Percentiles rank a stretch among this genome's conserved stretches.
Conservation (phyloP, 2,797 vertebrate genomes). For the Vireo griseus region DNA sequence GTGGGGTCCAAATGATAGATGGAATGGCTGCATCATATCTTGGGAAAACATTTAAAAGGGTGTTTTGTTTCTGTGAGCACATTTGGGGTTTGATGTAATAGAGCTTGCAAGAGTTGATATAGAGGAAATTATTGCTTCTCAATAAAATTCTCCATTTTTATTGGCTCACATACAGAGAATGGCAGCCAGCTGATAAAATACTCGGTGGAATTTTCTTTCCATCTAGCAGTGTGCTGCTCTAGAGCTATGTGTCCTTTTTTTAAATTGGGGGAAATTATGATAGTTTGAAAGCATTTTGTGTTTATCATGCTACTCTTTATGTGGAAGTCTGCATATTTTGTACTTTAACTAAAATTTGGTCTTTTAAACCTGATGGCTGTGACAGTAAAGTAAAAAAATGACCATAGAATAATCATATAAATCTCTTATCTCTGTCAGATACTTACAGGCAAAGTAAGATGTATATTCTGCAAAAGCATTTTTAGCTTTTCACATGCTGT, state of each 20-base stretch:
- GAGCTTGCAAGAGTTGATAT: conserved; percentile 37
- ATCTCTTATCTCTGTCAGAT: not conserved
- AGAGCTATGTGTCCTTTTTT: not conserved
- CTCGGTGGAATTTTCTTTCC: conserved; percentile 23
- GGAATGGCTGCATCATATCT: conserved; percentile 43
- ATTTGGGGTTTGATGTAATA: conserved; percentile 50
- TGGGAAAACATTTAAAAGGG: conserved; percentile 40
- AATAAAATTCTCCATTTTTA: conserved; percentile 66
- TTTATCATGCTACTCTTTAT: not conserved
- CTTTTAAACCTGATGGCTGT: not conserved
- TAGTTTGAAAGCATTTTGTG: not conserved
- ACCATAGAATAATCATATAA: not conserved
- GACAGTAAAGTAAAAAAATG: not conserved
- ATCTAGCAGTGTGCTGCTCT: not conserved
- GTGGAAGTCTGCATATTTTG: not conserved
- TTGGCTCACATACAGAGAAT: conserved; percentile 42
- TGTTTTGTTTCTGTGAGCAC: conserved; percentile 39
- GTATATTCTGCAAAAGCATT: not conserved
- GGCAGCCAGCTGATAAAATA: conserved; percentile 63
- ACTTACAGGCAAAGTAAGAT: not conserved
- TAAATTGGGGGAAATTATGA: not conserved
- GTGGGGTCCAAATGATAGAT: conserved; percentile 21
- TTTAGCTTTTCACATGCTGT: not conserved
- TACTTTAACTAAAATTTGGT: not conserved
- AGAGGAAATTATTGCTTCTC: conserved; percentile 57